Percentiles rank a stretch among this genome's conserved stretches.
phyloP scores from a whole-genome alignment of 2,113 vertebrate genomes.

The Myxocyprinus asiaticus region DNA sequence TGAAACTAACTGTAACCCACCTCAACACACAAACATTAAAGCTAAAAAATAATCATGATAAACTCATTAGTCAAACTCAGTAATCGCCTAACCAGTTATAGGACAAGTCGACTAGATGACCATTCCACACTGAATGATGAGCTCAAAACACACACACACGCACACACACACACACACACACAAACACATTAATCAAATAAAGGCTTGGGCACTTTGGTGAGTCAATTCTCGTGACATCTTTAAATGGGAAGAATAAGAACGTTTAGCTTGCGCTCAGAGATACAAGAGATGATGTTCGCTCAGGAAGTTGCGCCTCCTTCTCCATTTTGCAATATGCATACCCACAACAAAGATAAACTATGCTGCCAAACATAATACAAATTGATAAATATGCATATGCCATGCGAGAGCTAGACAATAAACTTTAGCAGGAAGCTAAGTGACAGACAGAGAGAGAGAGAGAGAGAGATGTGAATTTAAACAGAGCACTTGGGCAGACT shows the following conservation, averaged over 20 bases:
- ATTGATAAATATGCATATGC: constrained; percentile 28
- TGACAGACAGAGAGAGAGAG: constrained; percentile 9
- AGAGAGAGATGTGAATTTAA: constrained; percentile 39
- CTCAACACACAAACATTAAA: too few species aligned
- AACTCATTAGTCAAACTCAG: too few species aligned
- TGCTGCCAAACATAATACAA: constrained; percentile 23
- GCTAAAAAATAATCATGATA: too few species aligned
- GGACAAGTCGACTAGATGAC: too few species aligned
- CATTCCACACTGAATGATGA: too few species aligned
- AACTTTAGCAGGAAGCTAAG: background rate
- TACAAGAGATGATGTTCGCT: background rate
- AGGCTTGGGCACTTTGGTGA: background rate
- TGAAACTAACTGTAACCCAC: too few species aligned
- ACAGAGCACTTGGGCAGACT: constrained; percentile 34
- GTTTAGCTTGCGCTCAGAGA: constrained; percentile 8
- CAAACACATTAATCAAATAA: constrained; percentile 1
- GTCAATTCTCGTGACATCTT: background rate
- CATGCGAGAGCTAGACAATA: constrained; percentile 7
- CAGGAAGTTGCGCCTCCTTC: background rate
- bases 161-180: too few species aligned
- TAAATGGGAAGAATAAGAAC: background rate
- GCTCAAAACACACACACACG: too few species aligned
- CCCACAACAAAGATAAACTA: constrained; percentile 26
- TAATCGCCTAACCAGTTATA: too few species aligned
- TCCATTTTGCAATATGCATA: background rate